Evolutionary conservation across 2,888 invertebrate genomes (phyloP), one percentile per base, ranked within the genome.

Genomic region (Diadegma fenestrale): DNA sequence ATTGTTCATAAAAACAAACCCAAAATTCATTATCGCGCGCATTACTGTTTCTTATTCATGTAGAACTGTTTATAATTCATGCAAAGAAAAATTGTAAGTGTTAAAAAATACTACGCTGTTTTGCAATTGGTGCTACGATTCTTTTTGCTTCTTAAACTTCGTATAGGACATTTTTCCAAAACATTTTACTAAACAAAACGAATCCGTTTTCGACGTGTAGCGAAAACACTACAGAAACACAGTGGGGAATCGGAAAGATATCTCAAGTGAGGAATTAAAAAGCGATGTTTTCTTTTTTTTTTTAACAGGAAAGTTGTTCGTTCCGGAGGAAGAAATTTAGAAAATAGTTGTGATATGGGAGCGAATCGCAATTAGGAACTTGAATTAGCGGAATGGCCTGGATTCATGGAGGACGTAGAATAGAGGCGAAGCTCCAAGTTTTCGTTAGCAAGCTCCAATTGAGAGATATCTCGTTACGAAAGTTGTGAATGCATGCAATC

Each of bases 401-500:
- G 33, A 17, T 33, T n/a, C 14, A 14, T 12, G 33, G 33, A n/a
- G 5, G 33, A 30, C 17, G 17, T 17, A 41, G 41, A 73, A 58
- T 17, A 73, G 45, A 45, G 26, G 10, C 26, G 26, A 45, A 66
- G 37, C 14, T 37, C 26, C 17, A 45, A 66, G 37, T 22, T 37
- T 37, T 19, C n/a, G 54, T 37, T 82, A 33, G 58, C 48, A 41
- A n/a, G 54, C 45, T 41, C 58, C 68, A 33, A 63, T 61, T 63
- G 80, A 58, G 72, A 80, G 76, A 76, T 76, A 72, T 66, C 71
- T 64, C 69, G 45, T 76, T 72, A 80, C 26, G 45, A 37, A 64
- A 80, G 80, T 76, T 71, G 75, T 76, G 76, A 66, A 84, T 84
- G 80, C 64, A 12, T 14, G 63, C 69, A 75, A 58, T 84, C 80